Evolutionary conservation across 1,140 invertebrate genomes (phyloP).

Genomic region (Caenorhabditis remanei): DNA sequence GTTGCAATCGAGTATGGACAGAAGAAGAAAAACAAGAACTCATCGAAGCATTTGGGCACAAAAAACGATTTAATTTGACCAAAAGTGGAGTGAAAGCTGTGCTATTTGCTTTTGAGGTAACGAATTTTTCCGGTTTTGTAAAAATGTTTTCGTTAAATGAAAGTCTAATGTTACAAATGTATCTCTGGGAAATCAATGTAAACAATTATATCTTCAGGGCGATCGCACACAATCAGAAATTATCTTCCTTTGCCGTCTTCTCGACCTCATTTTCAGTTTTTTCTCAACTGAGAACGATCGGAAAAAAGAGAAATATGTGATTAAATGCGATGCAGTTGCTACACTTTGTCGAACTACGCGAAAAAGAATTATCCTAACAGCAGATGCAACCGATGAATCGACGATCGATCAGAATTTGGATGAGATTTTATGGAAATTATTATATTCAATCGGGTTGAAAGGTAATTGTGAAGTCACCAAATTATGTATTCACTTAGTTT

Average conservation of each 20-base stretch:
- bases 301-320: constrained; percentile 28
- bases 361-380: constrained; percentile 9
- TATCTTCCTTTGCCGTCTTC: constrained; percentile 38
- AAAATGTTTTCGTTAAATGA: too few relatives aligned
- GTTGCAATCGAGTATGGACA: not conserved
- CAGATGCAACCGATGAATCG: constrained; percentile 38
- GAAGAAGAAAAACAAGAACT: constrained; percentile 41
- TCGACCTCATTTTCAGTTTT: constrained; percentile 10
- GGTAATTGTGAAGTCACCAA: not conserved
- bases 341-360: constrained; percentile 50
- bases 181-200: not conserved
- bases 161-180: too few relatives aligned
- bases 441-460: constrained; percentile 11
- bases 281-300: constrained; percentile 34
- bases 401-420: not conserved
- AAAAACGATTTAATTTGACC: constrained; percentile 8
- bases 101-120: constrained; percentile 5
- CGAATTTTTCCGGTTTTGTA: too few relatives aligned
- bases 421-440: constrained; percentile 22
- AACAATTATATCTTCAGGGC: not conserved
- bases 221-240: not conserved
- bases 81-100: constrained; percentile 46
- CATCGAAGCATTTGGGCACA: constrained; percentile 23
- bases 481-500: not conserved
- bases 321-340: constrained; percentile 1